Conservation (phyloP, 2,797 vertebrate species). For the Acridotheres tristis region DNA sequence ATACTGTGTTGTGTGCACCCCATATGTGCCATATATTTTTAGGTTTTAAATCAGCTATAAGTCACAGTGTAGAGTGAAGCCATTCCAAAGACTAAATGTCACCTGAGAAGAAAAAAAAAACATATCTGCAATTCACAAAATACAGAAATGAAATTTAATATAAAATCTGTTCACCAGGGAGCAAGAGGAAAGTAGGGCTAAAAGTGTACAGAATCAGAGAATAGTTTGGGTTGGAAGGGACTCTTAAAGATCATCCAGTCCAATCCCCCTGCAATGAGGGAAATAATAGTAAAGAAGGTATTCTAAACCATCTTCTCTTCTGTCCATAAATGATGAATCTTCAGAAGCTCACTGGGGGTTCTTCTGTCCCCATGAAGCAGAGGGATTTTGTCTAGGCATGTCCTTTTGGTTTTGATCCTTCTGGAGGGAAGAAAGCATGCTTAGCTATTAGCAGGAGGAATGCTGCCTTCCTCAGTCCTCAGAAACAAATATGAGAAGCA, state of each 20-base stretch:
- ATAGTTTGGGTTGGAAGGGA: not conserved
- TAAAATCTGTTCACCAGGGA: not conserved
- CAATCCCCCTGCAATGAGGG: not conserved
- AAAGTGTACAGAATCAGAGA: not conserved
- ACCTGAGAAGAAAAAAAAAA: not conserved
- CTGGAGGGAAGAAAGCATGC: not conserved
- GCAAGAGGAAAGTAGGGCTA: not conserved
- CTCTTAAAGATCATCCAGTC: not conserved
- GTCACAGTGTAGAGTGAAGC: not conserved
- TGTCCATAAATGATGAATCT: not conserved
- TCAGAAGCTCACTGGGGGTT: not conserved
- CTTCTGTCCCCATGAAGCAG: not conserved
- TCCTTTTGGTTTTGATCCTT: not conserved
- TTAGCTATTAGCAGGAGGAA: not conserved
- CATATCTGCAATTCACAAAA: not conserved
- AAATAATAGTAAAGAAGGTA: not conserved
- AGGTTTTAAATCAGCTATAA: not conserved
- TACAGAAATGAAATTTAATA: not conserved
- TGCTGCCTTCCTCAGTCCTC: not conserved
- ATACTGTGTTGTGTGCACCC: not conserved
- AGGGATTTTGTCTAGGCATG: not conserved
- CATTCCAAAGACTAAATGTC: not conserved
- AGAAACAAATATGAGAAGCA: not conserved
- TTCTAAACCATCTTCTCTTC: not conserved
- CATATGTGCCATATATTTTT: not conserved